A percentile compares a stretch with the other conserved stretches of the same genome.
phyloP scores from a whole-genome alignment of 2,888 invertebrate genomes.

The Hipparchia semele region DNA sequence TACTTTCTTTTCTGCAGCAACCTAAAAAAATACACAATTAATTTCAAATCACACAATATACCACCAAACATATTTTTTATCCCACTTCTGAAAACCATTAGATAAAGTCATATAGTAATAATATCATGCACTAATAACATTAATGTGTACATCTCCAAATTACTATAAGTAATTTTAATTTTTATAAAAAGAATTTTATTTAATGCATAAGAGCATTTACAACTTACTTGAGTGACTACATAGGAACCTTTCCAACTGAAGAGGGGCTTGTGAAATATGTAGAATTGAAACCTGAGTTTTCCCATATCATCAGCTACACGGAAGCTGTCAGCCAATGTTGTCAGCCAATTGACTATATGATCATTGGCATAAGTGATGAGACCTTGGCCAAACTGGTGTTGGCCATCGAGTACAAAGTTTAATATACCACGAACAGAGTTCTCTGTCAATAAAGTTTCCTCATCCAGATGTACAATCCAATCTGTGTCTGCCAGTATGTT shows the following conservation, averaged over 20 bases:
- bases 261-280: conserved; percentile 95
- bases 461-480: conserved; percentile 99
- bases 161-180: no score
- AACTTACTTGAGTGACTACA: conserved; percentile 95
- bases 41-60: neutral
- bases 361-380: conserved; percentile 98
- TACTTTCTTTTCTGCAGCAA: conserved; percentile 94
- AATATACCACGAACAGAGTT: conserved; percentile 95
- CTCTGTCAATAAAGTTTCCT: conserved; percentile 97
- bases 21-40: conserved; percentile 78
- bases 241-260: conserved; percentile 99
- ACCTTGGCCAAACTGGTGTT: conserved; percentile 97
- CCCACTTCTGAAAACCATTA: no score
- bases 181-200: no score
- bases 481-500: conserved; percentile 93
- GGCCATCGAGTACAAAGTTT: conserved; percentile 97
- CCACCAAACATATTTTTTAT: no score
- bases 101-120: no score
- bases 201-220: no score
- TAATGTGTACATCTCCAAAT: no score
- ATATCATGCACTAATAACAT: no score
- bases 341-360: conserved; percentile 98
- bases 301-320: conserved; percentile 99
- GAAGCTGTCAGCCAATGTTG: conserved; percentile 97
- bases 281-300: conserved; percentile 95